Conservation (phyloP, 2,888 invertebrate genomes). For the Octonoba sinensis region DNA sequence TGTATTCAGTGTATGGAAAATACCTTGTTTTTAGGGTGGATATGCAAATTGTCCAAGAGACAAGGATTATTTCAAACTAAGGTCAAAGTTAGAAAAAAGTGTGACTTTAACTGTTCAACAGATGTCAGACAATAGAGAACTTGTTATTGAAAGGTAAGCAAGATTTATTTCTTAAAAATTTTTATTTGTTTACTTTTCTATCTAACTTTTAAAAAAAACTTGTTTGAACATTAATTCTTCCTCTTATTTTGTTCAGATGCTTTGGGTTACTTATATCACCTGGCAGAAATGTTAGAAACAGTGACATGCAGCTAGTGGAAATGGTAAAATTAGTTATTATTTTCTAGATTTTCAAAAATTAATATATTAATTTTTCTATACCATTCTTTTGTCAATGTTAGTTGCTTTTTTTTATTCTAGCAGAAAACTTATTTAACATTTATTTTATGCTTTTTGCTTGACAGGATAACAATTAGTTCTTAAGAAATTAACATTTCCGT, state of each 20-base stretch:
- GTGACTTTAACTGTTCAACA: constrained; percentile 85
- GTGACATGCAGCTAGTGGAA: constrained; percentile 89
- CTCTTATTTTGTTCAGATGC: constrained; percentile 75
- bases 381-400: too few relatives aligned
- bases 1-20: too few relatives aligned
- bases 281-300: constrained; percentile 91
- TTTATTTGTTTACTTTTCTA: not conserved
- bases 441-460: too few relatives aligned
- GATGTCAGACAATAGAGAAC: constrained; percentile 65
- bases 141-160: constrained; percentile 59
- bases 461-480: too few relatives aligned
- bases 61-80: constrained; percentile 85
- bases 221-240: not conserved
- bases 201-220: too few relatives aligned
- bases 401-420: too few relatives aligned
- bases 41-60: constrained; percentile 89
- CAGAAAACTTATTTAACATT: too few relatives aligned
- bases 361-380: too few relatives aligned
- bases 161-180: not conserved
- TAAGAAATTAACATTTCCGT: too few relatives aligned
- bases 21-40: constrained; percentile 75
- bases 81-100: constrained; percentile 88
- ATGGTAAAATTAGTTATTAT: constrained; percentile 70
- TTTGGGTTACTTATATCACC: constrained; percentile 93
- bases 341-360: not conserved